Percentiles rank a stretch among this genome's conserved stretches.
Evolutionary conservation across 2,113 vertebrate genomes (phyloP).

Genomic region (Cebidichthys violaceus): DNA sequence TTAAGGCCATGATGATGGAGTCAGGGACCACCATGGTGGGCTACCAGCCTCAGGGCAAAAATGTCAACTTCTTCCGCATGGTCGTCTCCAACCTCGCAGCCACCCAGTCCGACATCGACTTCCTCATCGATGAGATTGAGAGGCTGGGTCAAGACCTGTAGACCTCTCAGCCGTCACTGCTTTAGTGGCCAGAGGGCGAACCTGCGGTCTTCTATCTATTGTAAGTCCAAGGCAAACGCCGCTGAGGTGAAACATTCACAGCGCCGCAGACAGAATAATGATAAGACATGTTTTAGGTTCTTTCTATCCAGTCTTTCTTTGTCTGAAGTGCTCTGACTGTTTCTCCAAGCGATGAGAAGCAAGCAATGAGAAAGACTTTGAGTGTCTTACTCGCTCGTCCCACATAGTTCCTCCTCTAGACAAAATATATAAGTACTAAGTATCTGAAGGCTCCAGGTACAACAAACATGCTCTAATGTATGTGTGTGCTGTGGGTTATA

Average conservation of each 20-base stretch:
- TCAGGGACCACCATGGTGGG: slow-evolving; percentile 98
- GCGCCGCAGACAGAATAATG: slow-evolving; percentile 51
- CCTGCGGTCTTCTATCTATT: not conserved
- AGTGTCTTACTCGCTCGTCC: slow-evolving; percentile 13
- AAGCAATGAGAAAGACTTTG: slow-evolving; percentile 26
- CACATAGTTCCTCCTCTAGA: slow-evolving; percentile 43
- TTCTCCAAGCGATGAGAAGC: slow-evolving; percentile 42
- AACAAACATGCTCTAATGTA: slow-evolving; percentile 37
- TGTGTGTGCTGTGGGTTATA: slow-evolving; percentile 51
- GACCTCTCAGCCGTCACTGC: slow-evolving; percentile 25
- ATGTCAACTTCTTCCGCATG: slow-evolving; percentile 99
- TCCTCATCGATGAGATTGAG: slow-evolving; percentile 97
- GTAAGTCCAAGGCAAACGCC: slow-evolving; percentile 9
- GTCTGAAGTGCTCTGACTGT: slow-evolving; percentile 49
- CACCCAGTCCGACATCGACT: slow-evolving; percentile 97
- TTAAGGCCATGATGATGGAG: slow-evolving; percentile 99
- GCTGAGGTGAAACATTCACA: slow-evolving; percentile 46
- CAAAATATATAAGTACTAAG: slow-evolving; percentile 33
- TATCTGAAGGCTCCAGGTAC: slow-evolving; percentile 50
- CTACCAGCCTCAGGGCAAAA: slow-evolving; percentile 96
- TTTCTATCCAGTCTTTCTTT: slow-evolving; percentile 21
- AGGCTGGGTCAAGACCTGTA: slow-evolving; percentile 95
- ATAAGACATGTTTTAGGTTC: slow-evolving; percentile 27
- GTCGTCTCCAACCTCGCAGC: slow-evolving; percentile 95
- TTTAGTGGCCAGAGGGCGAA: not conserved